Percentiles rank a stretch among this genome's conserved stretches.
Evolutionary conservation across 1,140 invertebrate genomes (phyloP).

Genomic region (Drosophila albomicans): DNA sequence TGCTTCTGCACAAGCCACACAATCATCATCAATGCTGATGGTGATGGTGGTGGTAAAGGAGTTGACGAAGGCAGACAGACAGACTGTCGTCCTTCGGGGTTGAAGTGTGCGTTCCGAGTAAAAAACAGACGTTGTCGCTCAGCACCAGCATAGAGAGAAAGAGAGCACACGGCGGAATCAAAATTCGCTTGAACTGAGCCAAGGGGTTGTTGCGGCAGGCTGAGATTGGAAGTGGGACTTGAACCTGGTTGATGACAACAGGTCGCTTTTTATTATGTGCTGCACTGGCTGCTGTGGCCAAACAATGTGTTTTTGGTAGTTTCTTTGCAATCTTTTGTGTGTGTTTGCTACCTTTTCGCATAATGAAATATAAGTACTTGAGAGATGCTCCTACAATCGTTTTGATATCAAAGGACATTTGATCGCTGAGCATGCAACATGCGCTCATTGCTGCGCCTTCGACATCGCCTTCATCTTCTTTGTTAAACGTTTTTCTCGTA

Average conservation of each 20-base stretch:
- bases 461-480: constrained; percentile 31
- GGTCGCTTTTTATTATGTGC: constrained; percentile 44
- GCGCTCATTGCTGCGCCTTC: constrained; percentile 61
- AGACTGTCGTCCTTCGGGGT: constrained; percentile 45
- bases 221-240: constrained; percentile 10
- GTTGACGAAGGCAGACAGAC: constrained; percentile 61
- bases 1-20: constrained; percentile 22
- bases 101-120: constrained; percentile 78
- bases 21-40: constrained; percentile 32
- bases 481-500: constrained; percentile 73
- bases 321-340: constrained; percentile 18
- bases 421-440: constrained; percentile 77
- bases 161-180: constrained; percentile 61
- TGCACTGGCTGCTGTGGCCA: constrained; percentile 19
- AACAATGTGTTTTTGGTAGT: constrained; percentile 29
- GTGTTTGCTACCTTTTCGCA: constrained; percentile 64
- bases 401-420: constrained; percentile 82
- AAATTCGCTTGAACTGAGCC: constrained; percentile 64
- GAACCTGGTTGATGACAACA: constrained; percentile 64
- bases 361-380: constrained; percentile 79
- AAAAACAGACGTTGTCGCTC: constrained; percentile 30
- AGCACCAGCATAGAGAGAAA: constrained; percentile 41
- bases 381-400: constrained; percentile 62
- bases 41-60: constrained; percentile 56
- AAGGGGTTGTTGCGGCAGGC: constrained; percentile 55